Evolutionary conservation across 2,113 vertebrate genomes (phyloP), one percentile per base, ranked within the genome.

Genomic region (Hydrolagus affinis): DNA sequence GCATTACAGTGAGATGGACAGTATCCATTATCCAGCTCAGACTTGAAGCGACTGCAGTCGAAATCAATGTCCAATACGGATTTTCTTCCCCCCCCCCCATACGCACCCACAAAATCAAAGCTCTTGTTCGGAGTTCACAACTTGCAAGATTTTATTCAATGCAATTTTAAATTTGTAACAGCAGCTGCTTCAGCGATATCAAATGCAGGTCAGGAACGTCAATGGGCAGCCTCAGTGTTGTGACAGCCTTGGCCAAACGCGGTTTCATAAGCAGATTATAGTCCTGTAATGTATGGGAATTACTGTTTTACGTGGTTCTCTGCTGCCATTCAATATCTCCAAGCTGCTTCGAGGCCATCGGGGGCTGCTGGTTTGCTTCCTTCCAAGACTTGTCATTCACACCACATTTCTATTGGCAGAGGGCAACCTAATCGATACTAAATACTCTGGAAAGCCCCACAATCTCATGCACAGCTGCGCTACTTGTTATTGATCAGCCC

Each of bases 321-420:
- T 68, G 95, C 95, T 95, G 94, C 93, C 94, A 93, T 96, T 96
- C 95, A 91, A 91, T 96, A 97, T 98, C 89, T 92, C 94, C 90
- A 90, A 92, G 93, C 91, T 92, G 94, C 94, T 94, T 89, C 91
- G 90, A 87, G 88, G 93, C 92, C 96, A 96, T 96, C 96, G 97
- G 91, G 88, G 94, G 94, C 91, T 94, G 92, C 93, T 93, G 25
- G 90, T 94, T 94, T 94, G 94, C 94, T 92, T 91, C 93, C 92
- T 89, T 92, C 89, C 90, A 90, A 90, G 87, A 86, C 87, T 89
- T 98, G 96, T 97, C 96, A 95, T 91, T 91, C 88, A 59, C 91
- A 88, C 91, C 90, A 90, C 94, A 92, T 95, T 95, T 91, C 95
- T 95, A 96, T 97, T 94, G 95, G 96, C 97, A 96, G 95, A 94